Evolutionary conservation across 2,113 vertebrate species (phyloP), one percentile per base, ranked within the genome.

Genomic region (Agapornis roseicollis): DNA sequence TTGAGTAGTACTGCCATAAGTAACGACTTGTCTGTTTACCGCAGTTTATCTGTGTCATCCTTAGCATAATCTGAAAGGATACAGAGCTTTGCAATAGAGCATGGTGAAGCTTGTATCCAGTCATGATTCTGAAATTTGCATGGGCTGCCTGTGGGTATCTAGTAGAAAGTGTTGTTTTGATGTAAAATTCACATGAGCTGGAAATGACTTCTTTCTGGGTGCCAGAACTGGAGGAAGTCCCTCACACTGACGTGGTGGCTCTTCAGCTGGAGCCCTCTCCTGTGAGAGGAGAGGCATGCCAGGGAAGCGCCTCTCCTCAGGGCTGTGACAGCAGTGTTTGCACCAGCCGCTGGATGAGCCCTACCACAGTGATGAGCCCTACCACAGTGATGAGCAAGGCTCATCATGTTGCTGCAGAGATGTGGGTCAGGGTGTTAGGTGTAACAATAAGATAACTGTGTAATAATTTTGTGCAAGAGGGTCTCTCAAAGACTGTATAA

Each of bases 301-400:
- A 0, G 15, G 41, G 41, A 58, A 39, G 17, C 65, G 47, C 33
- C 42, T 27, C 12, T 65, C 50, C 69, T 37, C 1, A 0, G 13
- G 7, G 22, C 68, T 80, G 39, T 41, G 13, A 16, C 18, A 13
- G n/a, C 17, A 2, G 29, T 3, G 0, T 24, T 25, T 24, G 35
- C 68, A 78, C 39, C 31, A 33, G 41, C 47, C 17, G 35, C 39
- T 17, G 13, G 69, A 55, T 2, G 1, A 60, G 58, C 25, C 20
- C 58, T 66, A 1, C 44, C 4, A 1, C 29, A 7, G 11, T 0
- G 1, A 22, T 13, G 44, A 44, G 31, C 31, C 20, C 58, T 66
- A 1, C 44, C 4, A 1, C 29, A 7, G 11, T 0, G 1, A 22
- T 13, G 44, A 44, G 31, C 31, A 44, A 2, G 0, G 22, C 65